Evolutionary conservation across 2,888 invertebrate species (phyloP), one percentile per base, ranked within the genome.

Genomic region (Diloba caeruleocephala): DNA sequence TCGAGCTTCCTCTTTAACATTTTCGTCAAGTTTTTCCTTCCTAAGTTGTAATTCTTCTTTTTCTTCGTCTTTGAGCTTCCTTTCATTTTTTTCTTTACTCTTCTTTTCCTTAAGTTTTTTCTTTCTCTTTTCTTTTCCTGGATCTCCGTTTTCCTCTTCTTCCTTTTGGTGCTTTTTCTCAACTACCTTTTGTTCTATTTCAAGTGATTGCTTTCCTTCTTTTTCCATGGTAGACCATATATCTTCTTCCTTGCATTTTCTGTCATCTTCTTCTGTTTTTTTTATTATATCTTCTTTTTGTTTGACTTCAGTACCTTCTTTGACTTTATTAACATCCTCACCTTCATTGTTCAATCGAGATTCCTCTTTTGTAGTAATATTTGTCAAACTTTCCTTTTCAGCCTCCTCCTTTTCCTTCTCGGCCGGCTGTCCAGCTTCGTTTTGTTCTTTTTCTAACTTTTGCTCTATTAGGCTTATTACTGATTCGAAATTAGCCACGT

Each of bases 121-220:
- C 14, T 10, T 1, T 1, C 15, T 5, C 15, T 15, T 23, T 7
- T 3, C 4, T 6, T 13, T 8, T 23, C 5, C n/a, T 28, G 10
- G 12, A 1, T 1, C 5, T 12, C 12, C n/a, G n/a, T 9, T 1
- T 1, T 9, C n/a, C 8, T 9, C 25, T n/a, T 1, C n/a, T 9
- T 28, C 5, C 10, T 12, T 2, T 19, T 15, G 43, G 44, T 0
- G 3, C 13, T 32, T 44, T 42, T 9, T 63, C 31, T 56, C 49
- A 10, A 14, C 21, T 2, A 52, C 50, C n/a, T 14, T 15, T 1
- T 13, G 3, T 19, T 43, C 52, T 36, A 51, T 36, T 41, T 44
- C 17, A 10, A 26, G 9, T 8, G 17, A 9, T 14, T 19, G 6
- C 15, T 10, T n/a, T 1, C 38, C 10, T 17, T 14, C 19, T 4